Conservation (phyloP, 2,797 vertebrate genomes). For the Microctenopoma lineatum region DNA sequence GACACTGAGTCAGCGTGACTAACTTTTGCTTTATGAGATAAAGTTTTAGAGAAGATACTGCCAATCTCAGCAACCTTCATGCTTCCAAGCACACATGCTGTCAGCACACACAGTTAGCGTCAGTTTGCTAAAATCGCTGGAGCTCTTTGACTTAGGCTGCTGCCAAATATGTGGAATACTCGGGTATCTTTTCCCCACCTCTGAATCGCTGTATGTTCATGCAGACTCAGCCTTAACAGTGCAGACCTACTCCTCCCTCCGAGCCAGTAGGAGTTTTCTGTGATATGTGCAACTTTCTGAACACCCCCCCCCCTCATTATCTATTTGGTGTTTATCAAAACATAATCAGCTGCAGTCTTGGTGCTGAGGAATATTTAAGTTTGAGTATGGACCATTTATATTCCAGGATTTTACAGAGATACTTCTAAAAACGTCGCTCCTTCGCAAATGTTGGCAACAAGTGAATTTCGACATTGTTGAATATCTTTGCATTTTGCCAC, state of each 20-base stretch:
- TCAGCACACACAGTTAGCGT: not conserved
- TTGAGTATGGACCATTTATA: not conserved
- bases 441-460: slow-evolving; percentile 5
- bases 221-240: not conserved
- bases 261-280: slow-evolving; percentile 23
- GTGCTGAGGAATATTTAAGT: slow-evolving; percentile 21
- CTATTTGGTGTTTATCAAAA: slow-evolving; percentile 42
- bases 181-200: slow-evolving; percentile 13
- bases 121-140: not conserved
- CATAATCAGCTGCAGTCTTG: slow-evolving; percentile 13
- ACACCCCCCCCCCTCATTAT: slow-evolving; percentile 14
- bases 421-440: not conserved
- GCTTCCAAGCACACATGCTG: not conserved
- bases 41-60: slow-evolving; percentile 7
- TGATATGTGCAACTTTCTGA: slow-evolving; percentile 17
- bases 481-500: not conserved
- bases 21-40: slow-evolving; percentile 34
- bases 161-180: slow-evolving; percentile 32
- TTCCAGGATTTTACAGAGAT: not conserved
- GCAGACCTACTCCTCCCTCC: slow-evolving; percentile 12
- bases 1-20: slow-evolving; percentile 64
- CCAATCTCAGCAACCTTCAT: not conserved
- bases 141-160: slow-evolving; percentile 1
- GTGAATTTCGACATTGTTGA: not conserved
- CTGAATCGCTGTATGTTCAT: not conserved